Evolutionary conservation across 2,113 vertebrate genomes (phyloP).

Genomic region (Oryzias melastigma): DNA sequence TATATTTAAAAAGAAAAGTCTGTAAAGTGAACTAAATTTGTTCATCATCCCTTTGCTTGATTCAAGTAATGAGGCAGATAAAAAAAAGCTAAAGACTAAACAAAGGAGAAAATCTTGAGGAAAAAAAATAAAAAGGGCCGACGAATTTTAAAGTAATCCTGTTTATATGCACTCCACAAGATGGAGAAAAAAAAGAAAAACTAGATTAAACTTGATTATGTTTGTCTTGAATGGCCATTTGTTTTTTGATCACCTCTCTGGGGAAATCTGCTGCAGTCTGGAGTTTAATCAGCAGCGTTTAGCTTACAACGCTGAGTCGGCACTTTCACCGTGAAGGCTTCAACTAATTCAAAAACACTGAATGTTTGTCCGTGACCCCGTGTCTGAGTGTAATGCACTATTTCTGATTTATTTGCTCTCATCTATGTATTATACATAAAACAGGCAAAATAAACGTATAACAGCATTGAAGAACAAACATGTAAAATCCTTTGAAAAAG

Average conservation of each 20-base stretch:
- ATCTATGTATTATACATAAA: no score
- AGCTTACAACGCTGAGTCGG: constrained; percentile 62
- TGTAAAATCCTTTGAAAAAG: no score
- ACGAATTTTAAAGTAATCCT: constrained; percentile 11
- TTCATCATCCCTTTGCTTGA: no score
- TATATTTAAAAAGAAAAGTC: no score
- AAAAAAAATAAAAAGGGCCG: background rate
- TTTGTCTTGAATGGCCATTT: constrained; percentile 31
- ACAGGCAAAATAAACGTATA: no score
- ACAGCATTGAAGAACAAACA: no score
- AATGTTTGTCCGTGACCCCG: background rate
- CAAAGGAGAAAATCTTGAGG: no score
- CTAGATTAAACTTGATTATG: constrained; percentile 5
- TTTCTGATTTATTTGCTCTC: no score
- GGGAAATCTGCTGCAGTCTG: constrained; percentile 54
- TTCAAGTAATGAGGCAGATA: no score
- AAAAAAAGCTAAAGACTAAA: no score
- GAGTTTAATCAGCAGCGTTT: constrained; percentile 61
- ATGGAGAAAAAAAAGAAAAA: background rate
- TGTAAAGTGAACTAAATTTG: no score
- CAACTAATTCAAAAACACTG: constrained; percentile 12
- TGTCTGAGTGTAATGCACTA: no score
- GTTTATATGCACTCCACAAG: constrained; percentile 9
- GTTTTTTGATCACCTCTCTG: constrained; percentile 43
- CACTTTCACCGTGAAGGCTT: constrained; percentile 44